A percentile compares a stretch with the other conserved stretches of the same genome.
Evolutionary conservation across 23 tunicate genomes (phyloP).

Genomic region (Aplidium turbinatum): DNA sequence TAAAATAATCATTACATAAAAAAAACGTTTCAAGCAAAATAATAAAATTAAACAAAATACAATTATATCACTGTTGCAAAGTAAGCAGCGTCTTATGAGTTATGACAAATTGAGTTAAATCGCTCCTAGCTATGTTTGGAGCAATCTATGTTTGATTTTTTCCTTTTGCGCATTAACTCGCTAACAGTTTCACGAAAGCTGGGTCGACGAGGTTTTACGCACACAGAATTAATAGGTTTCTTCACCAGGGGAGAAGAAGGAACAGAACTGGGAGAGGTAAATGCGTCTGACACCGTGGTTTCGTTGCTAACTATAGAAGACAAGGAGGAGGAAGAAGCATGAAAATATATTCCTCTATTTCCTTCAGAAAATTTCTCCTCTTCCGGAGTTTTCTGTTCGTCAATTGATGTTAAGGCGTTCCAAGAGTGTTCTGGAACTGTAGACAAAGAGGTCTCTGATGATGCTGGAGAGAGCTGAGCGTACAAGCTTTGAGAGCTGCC

Average conservation of each 20-base stretch:
- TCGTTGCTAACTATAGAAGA: conserved; percentile 33
- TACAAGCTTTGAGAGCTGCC: conserved; percentile 23
- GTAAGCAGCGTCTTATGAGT: too few species aligned
- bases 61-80: too few species aligned
- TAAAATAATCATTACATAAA: too few species aligned
- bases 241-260: conserved; percentile 27
- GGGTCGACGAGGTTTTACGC: conserved; percentile 24
- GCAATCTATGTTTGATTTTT: conserved; percentile 11
- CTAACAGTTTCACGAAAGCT: conserved; percentile 45
- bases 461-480: not conserved
- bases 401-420: not conserved
- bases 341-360: not conserved
- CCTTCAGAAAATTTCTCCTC: not conserved
- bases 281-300: not conserved
- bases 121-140: conserved; percentile 16
- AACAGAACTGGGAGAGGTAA: not conserved
- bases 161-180: conserved; percentile 36
- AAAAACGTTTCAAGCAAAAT: too few species aligned
- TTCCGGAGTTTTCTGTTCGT: not conserved
- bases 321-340: conserved; percentile 19
- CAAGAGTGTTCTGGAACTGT: not conserved
- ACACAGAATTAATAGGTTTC: conserved; percentile 1
- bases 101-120: not conserved
- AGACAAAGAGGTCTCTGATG: not conserved
- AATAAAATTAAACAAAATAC: too few species aligned